Evolutionary conservation across 2,888 invertebrate species (phyloP).

Genomic region (Pyrrhosoma nymphula): DNA sequence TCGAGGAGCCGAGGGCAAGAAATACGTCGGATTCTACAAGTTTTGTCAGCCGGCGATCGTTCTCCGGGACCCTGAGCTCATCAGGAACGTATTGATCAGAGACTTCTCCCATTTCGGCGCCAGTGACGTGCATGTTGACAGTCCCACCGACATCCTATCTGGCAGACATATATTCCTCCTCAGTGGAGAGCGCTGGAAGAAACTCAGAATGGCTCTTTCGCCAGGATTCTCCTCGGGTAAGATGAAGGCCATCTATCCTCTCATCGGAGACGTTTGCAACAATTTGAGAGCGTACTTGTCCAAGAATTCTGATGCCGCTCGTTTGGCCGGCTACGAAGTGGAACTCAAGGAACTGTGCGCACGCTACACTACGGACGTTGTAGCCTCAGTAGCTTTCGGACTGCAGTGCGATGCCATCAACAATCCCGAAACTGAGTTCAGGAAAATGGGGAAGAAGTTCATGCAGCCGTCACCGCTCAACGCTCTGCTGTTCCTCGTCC

Average conservation of each 20-base stretch:
- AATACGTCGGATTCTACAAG: constrained; percentile 69
- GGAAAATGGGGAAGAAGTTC: constrained; percentile 50
- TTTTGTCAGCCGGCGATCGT: constrained; percentile 80
- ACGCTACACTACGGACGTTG: constrained; percentile 68
- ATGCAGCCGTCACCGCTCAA: neutral
- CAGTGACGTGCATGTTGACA: constrained; percentile 83
- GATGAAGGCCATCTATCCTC: constrained; percentile 83
- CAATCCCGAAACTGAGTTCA: constrained; percentile 58
- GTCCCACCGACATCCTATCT: constrained; percentile 81
- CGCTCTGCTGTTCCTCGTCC: constrained; percentile 43
- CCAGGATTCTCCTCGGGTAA: constrained; percentile 85
- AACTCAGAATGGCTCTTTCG: constrained; percentile 82
- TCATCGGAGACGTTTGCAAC: constrained; percentile 81
- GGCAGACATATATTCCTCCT: constrained; percentile 79
- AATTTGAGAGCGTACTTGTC: constrained; percentile 74
- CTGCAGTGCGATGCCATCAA: constrained; percentile 68
- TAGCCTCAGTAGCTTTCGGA: constrained; percentile 68
- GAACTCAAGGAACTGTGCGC: constrained; percentile 69
- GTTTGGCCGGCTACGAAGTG: constrained; percentile 37
- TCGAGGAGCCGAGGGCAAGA: neutral
- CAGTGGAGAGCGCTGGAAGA: constrained; percentile 83
- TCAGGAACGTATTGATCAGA: constrained; percentile 80
- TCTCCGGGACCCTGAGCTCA: constrained; percentile 82
- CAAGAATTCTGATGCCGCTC: constrained; percentile 27
- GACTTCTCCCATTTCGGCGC: constrained; percentile 85